Evolutionary conservation across 2,797 vertebrate species (phyloP), one percentile per base, ranked within the genome.

Genomic region (Lates japonicus): DNA sequence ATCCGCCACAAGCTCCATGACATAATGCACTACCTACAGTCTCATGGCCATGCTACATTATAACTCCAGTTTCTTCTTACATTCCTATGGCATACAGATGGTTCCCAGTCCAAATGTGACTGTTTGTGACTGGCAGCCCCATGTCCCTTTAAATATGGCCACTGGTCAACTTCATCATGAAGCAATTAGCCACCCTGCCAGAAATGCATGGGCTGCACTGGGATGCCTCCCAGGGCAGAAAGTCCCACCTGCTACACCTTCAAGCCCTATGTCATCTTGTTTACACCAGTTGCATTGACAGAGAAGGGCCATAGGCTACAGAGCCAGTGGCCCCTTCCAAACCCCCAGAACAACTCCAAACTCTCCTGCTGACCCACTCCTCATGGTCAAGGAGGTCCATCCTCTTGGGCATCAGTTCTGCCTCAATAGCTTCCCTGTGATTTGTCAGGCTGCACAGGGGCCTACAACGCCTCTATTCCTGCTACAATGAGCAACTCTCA

Each of bases 1-100:
- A 95, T 78, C 94, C 72, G 95, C 96, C 87, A 96, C n/a, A 91
- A 97, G 91, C 95, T 99, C 42, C 97, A 95, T 22, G 91, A 94
- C 57, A 94, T 97, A 89, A 96, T 96, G 94, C 94, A 94, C 61
- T 95, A 97, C 78, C 92, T 98, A 6, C 96, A 95, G 76, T 88
- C 92, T 75, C 95, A 95, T 96, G 84, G 77, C 91, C 5, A 14
- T 84, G 49, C 86, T 87, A 1, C 94, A 94, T 67, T 80, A 87
- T 31, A 42, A 67, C 93, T 33, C 14, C 90, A 44, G 59, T 57
- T 39, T 80, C 94, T 2, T 76, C 91, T n/a, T n/a, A 0, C 87
- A 90, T 62, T 84, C 93, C 66, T 94, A 80, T 46, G 92, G 70
- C 20, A 85, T 81, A 39, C 87, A 83, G 29, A n/a, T 92, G 66